A percentile compares a stretch with the other conserved stretches of the same genome.
These are phyloP conservation scores for Cephalopachus bancanus DNA, from an alignment of 2,797 vertebrate species.

Conservation along the genomic window DNA sequence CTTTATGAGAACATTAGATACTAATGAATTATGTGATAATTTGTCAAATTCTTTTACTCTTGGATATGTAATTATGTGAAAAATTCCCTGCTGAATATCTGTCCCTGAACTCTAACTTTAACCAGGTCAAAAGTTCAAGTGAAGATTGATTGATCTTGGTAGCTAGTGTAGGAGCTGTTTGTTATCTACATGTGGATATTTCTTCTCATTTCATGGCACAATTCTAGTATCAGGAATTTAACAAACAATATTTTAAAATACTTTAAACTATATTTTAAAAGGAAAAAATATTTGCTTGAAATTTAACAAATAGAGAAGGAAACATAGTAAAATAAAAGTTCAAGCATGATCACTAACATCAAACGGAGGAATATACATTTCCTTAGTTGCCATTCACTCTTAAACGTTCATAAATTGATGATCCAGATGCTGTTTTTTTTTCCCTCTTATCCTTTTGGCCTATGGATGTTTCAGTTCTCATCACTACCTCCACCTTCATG, in stretches of 20 bases:
- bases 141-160: conserved; percentile 34
- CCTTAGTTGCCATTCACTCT: background rate
- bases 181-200: background rate
- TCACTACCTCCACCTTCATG: background rate
- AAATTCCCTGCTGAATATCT: conserved; percentile 42
- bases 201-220: background rate
- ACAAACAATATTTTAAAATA: conserved; percentile 32
- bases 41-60: background rate
- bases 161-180: background rate
- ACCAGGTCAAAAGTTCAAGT: conserved; percentile 23
- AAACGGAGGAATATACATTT: background rate
- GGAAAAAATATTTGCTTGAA: background rate
- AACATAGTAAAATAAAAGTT: background rate
- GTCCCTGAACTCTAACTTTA: conserved; percentile 14
- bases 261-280: conserved; percentile 1
- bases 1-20: background rate
- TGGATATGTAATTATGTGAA: background rate
- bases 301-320: conserved; percentile 10
- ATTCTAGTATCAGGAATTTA: conserved; percentile 30
- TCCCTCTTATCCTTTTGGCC: background rate
- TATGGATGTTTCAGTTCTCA: background rate
- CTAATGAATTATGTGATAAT: conserved; percentile 44
- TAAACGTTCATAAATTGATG: background rate
- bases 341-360: background rate
- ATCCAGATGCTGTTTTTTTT: background rate